Conservation (phyloP, 2,113 vertebrate species). For the Climacteris rufus region DNA sequence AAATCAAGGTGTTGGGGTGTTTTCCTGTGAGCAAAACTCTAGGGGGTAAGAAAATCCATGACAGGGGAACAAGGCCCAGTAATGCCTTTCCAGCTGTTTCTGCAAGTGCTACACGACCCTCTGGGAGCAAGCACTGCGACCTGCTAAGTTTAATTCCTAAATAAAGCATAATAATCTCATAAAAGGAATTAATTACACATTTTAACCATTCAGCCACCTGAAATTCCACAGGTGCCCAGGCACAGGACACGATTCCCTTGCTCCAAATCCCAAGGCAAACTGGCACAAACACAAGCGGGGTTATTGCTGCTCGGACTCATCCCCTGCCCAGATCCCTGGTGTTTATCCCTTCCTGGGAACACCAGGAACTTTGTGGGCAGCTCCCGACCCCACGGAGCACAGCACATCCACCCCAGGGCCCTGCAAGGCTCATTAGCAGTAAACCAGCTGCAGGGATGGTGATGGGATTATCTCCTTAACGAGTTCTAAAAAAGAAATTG, state of each 20-base stretch:
- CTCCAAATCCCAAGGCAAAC: neutral
- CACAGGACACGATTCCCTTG: rapidly evolving
- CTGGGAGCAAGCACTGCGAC: rapidly evolving
- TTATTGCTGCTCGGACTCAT: neutral
- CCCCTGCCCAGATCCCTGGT: rapidly evolving
- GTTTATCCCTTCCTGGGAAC: neutral
- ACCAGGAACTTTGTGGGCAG: neutral
- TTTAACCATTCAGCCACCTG: neutral
- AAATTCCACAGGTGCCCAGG: neutral
- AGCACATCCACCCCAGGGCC: neutral
- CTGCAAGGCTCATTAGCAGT: neutral
- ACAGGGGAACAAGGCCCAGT: rapidly evolving
- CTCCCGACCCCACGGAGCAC: neutral
- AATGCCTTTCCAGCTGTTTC: neutral
- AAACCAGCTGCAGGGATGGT: neutral
- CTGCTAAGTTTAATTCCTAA: neutral
- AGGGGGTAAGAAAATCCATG: rapidly evolving
- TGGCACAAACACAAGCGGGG: neutral
- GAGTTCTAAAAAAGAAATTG: neutral
- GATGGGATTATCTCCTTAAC: neutral
- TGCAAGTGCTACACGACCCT: neutral
- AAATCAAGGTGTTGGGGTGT: rapidly evolving
- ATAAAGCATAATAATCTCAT: rapidly evolving
- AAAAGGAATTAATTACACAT: rapidly evolving
- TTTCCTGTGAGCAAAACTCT: neutral